A percentile compares a stretch with the other conserved stretches of the same genome.
Evolutionary conservation across 2,797 vertebrate species (phyloP).

Genomic region (Lutjanus argentimaculatus): DNA sequence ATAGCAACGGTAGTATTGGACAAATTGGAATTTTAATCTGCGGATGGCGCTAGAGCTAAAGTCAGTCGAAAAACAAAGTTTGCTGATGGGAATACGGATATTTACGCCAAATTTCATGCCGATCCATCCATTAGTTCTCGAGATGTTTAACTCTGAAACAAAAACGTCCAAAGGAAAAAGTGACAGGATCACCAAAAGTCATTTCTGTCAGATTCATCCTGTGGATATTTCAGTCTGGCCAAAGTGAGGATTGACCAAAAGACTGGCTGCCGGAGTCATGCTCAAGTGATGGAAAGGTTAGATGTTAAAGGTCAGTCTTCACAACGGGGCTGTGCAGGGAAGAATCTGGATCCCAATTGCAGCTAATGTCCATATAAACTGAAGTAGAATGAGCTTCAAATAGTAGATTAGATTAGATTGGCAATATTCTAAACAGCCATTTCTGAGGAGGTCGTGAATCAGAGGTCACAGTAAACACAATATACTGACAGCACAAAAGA

Average conservation of each 20-base stretch:
- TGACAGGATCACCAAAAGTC: background rate
- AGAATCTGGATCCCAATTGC: background rate
- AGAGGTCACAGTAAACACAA: background rate
- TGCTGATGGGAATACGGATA: background rate
- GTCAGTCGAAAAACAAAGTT: background rate
- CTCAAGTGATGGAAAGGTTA: background rate
- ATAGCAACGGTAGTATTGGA: no score
- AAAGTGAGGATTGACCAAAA: background rate
- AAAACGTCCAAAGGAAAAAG: background rate
- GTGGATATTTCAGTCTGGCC: background rate
- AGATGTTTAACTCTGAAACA: background rate
- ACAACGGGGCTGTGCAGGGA: background rate
- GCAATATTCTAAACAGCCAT: background rate
- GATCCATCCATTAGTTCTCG: background rate
- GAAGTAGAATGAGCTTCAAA: background rate
- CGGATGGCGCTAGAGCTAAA: background rate
- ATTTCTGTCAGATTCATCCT: background rate
- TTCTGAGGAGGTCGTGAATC: background rate
- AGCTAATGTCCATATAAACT: conserved; percentile 1
- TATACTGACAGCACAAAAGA: background rate
- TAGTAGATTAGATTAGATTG: background rate
- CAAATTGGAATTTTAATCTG: background rate
- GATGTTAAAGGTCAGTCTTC: conserved; percentile 6
- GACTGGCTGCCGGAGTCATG: background rate
- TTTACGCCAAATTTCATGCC: background rate